phyloP scores from a whole-genome alignment of 2,113 vertebrate species.

The Scartelaos histophorus region DNA sequence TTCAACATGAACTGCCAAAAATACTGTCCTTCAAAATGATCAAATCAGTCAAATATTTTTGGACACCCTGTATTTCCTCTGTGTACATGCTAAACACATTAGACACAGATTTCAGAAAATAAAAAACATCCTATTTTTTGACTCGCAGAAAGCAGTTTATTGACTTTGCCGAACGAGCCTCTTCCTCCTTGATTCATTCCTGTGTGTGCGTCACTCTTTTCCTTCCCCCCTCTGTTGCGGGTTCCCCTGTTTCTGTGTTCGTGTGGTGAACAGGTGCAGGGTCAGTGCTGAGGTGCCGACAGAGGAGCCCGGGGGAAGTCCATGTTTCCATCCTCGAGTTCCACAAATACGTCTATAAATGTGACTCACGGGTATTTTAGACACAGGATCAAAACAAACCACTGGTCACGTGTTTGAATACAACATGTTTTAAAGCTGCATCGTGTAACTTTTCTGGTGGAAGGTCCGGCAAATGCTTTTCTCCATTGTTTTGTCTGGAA shows the following conservation, averaged over 20 bases:
- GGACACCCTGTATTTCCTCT: too few species aligned
- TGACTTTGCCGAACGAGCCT: neutral
- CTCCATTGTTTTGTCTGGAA: too few species aligned
- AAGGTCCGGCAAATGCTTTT: too few species aligned
- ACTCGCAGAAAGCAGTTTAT: neutral
- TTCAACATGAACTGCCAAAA: too few species aligned
- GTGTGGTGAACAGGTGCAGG: conserved; percentile 7
- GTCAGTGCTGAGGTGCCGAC: neutral
- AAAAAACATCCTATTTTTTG: neutral
- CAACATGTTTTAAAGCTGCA: too few species aligned
- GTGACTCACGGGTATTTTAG: conserved; percentile 1
- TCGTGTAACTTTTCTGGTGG: too few species aligned
- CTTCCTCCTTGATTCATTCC: conserved; percentile 34
- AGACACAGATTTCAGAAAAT: neutral
- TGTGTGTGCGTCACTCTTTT: conserved; percentile 41
- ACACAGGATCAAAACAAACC: neutral
- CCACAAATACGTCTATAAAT: neutral
- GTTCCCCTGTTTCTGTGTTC: conserved; percentile 48
- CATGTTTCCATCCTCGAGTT: neutral
- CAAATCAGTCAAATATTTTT: too few species aligned
- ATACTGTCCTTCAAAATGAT: too few species aligned
- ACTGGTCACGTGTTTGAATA: too few species aligned
- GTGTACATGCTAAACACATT: too few species aligned
- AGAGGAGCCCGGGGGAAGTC: neutral
- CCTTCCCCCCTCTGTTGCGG: conserved; percentile 70